These are phyloP conservation scores for Excalfactoria chinensis DNA, from an alignment of 2,113 vertebrate genomes.

Conservation along the genomic window DNA sequence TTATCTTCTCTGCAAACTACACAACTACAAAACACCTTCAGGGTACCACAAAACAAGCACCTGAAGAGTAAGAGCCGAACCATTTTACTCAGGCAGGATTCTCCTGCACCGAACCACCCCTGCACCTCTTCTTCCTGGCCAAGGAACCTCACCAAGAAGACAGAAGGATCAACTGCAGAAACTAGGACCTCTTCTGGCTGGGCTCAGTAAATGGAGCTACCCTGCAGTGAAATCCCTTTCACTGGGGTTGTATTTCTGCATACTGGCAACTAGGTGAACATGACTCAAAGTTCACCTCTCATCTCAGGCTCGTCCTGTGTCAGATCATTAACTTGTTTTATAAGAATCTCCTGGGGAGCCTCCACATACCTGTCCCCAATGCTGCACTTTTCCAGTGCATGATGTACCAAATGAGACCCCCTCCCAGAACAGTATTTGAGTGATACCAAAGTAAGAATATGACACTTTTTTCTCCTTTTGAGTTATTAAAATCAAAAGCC, in stretches of 20 bases:
- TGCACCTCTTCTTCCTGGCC: background rate
- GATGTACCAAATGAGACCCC: rapidly evolving
- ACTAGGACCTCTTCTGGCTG: background rate
- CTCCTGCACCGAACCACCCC: rapidly evolving
- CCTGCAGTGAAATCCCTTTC: background rate
- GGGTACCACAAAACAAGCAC: background rate
- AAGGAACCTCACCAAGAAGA: background rate
- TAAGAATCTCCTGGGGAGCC: background rate
- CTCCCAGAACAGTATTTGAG: background rate
- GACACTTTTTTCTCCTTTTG: background rate
- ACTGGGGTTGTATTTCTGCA: rapidly evolving
- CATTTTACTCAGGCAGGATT: background rate
- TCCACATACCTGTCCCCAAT: background rate
- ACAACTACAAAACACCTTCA: background rate
- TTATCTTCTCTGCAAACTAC: background rate
- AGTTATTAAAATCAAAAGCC: background rate
- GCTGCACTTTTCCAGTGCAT: background rate
- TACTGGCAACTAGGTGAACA: rapidly evolving
- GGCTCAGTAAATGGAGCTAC: background rate
- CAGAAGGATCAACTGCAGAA: background rate
- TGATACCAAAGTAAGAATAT: rapidly evolving
- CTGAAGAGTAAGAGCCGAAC: background rate
- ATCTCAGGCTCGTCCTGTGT: rapidly evolving
- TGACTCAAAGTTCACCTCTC: background rate
- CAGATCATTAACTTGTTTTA: background rate